Percentiles rank a stretch among this genome's conserved stretches.
Evolutionary conservation across 2,888 invertebrate genomes (phyloP).

Genomic region (Drosophila flavopinicola): DNA sequence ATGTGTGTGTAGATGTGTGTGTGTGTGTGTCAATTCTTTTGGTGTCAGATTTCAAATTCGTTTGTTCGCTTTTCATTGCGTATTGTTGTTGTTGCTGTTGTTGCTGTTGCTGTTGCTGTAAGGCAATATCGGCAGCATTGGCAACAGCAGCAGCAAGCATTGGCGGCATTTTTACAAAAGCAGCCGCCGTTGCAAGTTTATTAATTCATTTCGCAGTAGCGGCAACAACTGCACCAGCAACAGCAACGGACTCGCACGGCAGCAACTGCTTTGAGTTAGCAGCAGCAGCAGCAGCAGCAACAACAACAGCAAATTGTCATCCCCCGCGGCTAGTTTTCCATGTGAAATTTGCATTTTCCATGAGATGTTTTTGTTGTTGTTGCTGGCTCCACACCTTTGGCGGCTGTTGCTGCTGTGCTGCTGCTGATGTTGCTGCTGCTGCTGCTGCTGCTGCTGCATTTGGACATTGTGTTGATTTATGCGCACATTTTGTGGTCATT

Average conservation of each 20-base stretch:
- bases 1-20: too few relatives aligned
- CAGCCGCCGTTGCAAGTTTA: constrained; percentile 77
- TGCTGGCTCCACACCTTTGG: constrained; percentile 57
- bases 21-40: constrained; percentile 75
- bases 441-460: constrained; percentile 48
- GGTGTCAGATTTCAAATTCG: constrained; percentile 80
- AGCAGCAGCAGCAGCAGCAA: constrained; percentile 36
- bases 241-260: constrained; percentile 34
- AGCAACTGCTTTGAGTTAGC: constrained; percentile 71
- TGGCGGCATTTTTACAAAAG: constrained; percentile 78
- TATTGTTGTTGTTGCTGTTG: constrained; percentile 71
- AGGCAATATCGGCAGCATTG: constrained; percentile 40
- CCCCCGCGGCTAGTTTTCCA: constrained; percentile 78
- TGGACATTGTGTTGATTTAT: constrained; percentile 75
- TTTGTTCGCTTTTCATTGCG: constrained; percentile 73
- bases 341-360: constrained; percentile 71
- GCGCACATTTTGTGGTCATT: constrained; percentile 75
- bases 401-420: constrained; percentile 43
- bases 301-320: constrained; percentile 69
- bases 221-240: constrained; percentile 22
- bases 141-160: constrained; percentile 54
- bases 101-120: too few relatives aligned
- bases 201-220: constrained; percentile 73
- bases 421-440: constrained; percentile 33
- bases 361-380: constrained; percentile 33